These are phyloP conservation scores for Oedothorax gibbosus DNA, from an alignment of 1,140 invertebrate species.

Conservation along the genomic window DNA sequence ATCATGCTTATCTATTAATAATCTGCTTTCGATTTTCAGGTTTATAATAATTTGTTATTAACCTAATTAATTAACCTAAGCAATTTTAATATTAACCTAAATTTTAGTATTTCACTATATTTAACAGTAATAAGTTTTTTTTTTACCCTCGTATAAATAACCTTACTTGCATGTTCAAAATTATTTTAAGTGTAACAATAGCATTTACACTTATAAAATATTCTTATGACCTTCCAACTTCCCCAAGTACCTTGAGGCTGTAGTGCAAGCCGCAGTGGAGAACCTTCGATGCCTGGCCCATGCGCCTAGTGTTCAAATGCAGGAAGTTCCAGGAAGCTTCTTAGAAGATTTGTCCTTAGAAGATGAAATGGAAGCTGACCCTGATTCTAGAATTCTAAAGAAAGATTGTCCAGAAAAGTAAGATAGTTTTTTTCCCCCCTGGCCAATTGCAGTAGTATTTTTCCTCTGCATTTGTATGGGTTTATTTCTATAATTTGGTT, in stretches of 20 bases:
- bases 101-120: no score
- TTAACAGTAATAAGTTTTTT: no score
- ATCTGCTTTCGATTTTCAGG: no score
- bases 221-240: not conserved
- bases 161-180: no score
- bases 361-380: constrained; percentile 61
- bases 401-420: not conserved
- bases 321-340: constrained; percentile 83
- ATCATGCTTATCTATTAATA: no score
- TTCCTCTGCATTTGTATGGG: not conserved
- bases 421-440: not conserved
- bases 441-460: not conserved
- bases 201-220: not conserved
- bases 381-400: constrained; percentile 15
- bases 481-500: no score
- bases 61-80: not conserved
- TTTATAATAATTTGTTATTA: not conserved
- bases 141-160: not conserved
- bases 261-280: constrained; percentile 66
- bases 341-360: constrained; percentile 68
- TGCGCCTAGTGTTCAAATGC: constrained; percentile 84
- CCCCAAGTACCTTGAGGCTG: constrained; percentile 77
- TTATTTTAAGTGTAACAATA: not conserved
- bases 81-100: not conserved
- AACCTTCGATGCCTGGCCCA: constrained; percentile 66